Evolutionary conservation across 2,888 invertebrate species (phyloP), one percentile per base, ranked within the genome.

Genomic region (Drosophila formosana): DNA sequence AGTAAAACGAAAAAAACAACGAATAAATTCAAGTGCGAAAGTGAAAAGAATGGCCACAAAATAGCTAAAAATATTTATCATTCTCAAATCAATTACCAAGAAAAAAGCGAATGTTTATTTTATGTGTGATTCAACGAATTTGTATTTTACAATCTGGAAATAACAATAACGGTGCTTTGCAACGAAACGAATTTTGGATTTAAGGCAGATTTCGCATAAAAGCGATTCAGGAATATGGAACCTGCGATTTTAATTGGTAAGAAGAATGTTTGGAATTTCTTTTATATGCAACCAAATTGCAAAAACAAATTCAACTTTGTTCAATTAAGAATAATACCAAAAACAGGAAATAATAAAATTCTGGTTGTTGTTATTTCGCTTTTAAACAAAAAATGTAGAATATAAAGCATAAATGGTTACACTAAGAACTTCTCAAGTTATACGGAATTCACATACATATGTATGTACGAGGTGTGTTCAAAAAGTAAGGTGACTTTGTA

Each of bases 201-300:
- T 50, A 32, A 43, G 43, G 26, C 41, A 28, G 25, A 51, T 41
- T 25, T 53, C 50, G 43, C 41, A 34, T 46, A 52, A 45, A 46
- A 58, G 18, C 67, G 58, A 67, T 50, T 9, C 43, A 57, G 66
- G 61, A 88, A 67, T 55, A 86, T 86, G 86, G 86, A 86, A 72
- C 79, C 86, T 50, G 72, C 86, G 58, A 86, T 86, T 86, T 89
- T 86, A 88, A 83, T 86, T 75, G 86, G 86, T 86, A 70, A 89
- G 8, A 13, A 4, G 23, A 43, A 4, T 43, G 34, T 11, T 34
- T 11, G 11, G 1, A 32, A 0, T 32, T 8, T 1, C 3, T 11
- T 11, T 11, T 11, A 34, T 34, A 4, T 2, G 11, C 37, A 37
- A 11, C n/a, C n/a, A 4, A 37, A 37, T n/a, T 30, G 30, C 18